Percentiles rank a stretch among this genome's conserved stretches.
phyloP scores from a whole-genome alignment of 2,888 invertebrate genomes.

The Orthosia gothica region DNA sequence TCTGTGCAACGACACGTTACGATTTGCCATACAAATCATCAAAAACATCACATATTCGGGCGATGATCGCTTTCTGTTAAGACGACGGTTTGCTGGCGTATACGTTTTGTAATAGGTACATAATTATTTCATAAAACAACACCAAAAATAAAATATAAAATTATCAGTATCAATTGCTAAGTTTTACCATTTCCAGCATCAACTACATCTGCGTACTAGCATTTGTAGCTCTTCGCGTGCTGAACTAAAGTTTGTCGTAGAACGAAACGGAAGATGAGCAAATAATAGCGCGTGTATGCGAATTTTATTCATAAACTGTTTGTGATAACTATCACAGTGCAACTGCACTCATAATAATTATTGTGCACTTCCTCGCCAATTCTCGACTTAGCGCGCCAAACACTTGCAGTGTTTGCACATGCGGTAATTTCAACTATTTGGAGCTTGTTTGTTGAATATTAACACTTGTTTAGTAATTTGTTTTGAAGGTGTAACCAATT shows the following conservation, averaged over 20 bases:
- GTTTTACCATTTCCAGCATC: constrained; percentile 31
- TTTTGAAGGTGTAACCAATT: not conserved
- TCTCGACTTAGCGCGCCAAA: constrained; percentile 5
- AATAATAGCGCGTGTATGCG: constrained; percentile 73
- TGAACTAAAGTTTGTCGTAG: constrained; percentile 73
- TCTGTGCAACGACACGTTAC: too few species aligned
- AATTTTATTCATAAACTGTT: constrained; percentile 70
- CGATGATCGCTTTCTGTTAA: too few species aligned
- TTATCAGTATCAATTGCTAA: not conserved
- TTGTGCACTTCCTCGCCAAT: constrained; percentile 54
- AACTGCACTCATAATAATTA: constrained; percentile 66
- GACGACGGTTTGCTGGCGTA: too few species aligned
- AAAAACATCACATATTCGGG: too few species aligned
- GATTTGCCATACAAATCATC: too few species aligned
- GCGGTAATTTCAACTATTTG: constrained; percentile 17
- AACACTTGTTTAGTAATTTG: not conserved
- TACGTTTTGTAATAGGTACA: too few species aligned
- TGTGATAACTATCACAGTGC: constrained; percentile 35
- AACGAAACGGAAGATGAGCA: constrained; percentile 75
- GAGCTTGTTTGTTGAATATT: constrained; percentile 4
- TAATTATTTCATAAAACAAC: too few species aligned
- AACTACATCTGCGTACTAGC: constrained; percentile 55
- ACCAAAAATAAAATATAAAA: too few species aligned
- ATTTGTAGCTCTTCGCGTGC: constrained; percentile 76
- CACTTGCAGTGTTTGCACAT: constrained; percentile 3